Evolutionary conservation across 2,113 vertebrate species (phyloP).

Genomic region (Tachysurus vachellii): DNA sequence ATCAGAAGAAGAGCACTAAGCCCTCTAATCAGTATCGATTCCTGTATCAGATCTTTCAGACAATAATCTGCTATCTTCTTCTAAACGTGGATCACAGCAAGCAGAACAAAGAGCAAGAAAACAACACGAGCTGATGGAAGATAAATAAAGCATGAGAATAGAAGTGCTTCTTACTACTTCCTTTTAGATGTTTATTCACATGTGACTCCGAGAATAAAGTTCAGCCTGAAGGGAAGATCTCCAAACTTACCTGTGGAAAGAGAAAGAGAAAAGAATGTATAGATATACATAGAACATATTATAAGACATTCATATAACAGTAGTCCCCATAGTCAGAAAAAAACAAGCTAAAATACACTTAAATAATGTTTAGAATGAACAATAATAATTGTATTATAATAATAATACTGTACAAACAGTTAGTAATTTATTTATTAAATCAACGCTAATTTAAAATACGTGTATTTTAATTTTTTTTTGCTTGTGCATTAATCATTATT

Average conservation of each 20-base stretch:
- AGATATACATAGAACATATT: too few relatives aligned
- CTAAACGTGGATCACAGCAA: not conserved
- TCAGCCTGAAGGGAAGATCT: not conserved
- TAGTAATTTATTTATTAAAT: not conserved
- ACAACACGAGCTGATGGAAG: not conserved
- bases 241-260: slow-evolving; percentile 29
- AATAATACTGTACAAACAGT: not conserved
- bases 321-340: too few relatives aligned
- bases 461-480: too few relatives aligned
- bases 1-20: not conserved
- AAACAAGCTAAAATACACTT: too few relatives aligned
- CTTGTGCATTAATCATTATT: not conserved
- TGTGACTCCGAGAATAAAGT: not conserved
- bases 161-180: slow-evolving; percentile 5
- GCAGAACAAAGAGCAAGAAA: not conserved
- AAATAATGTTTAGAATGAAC: too few relatives aligned
- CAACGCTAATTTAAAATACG: not conserved
- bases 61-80: not conserved
- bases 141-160: not conserved
- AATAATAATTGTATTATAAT: too few relatives aligned
- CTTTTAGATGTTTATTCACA: not conserved
- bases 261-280: not conserved
- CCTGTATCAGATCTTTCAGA: not conserved
- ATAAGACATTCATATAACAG: too few relatives aligned
- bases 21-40: not conserved